Evolutionary conservation across 2,113 vertebrate genomes (phyloP).

Genomic region (Tachysurus vachellii): DNA sequence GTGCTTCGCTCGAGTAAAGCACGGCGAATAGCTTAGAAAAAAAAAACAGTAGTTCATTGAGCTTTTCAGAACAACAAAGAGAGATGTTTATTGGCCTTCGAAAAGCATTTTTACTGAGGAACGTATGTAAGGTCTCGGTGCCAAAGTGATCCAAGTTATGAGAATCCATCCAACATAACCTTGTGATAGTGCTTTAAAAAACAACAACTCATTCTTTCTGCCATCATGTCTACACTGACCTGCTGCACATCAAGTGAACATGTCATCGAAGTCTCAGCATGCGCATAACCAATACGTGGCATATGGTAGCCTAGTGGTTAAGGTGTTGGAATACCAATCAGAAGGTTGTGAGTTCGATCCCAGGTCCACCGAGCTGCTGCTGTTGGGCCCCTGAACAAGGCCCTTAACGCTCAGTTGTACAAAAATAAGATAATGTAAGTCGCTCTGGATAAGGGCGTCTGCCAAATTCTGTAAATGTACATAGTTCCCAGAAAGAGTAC

Average conservation of each 20-base stretch:
- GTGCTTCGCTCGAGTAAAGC: background rate
- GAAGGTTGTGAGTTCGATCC: too few species aligned
- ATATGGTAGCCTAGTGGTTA: too few species aligned
- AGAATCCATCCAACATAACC: background rate
- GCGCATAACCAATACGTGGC: background rate
- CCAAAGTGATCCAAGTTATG: background rate
- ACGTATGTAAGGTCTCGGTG: background rate
- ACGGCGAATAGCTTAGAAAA: background rate
- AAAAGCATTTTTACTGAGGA: background rate
- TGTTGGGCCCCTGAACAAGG: too few species aligned
- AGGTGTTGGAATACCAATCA: too few species aligned
- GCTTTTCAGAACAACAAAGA: background rate
- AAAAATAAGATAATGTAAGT: too few species aligned
- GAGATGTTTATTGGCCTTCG: constrained; percentile 8
- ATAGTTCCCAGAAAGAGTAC: background rate
- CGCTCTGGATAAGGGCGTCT: too few species aligned
- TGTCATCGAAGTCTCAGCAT: background rate
- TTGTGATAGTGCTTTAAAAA: background rate
- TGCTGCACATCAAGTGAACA: background rate
- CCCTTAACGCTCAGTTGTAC: too few species aligned
- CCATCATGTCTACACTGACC: background rate
- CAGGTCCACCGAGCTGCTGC: too few species aligned
- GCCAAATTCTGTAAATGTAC: too few species aligned
- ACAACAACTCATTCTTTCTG: background rate
- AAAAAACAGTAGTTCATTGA: background rate